Percentiles rank a stretch among this genome's conserved stretches.
phyloP scores from a whole-genome alignment of 2,888 invertebrate species.

The Trichogramma evanescens region DNA sequence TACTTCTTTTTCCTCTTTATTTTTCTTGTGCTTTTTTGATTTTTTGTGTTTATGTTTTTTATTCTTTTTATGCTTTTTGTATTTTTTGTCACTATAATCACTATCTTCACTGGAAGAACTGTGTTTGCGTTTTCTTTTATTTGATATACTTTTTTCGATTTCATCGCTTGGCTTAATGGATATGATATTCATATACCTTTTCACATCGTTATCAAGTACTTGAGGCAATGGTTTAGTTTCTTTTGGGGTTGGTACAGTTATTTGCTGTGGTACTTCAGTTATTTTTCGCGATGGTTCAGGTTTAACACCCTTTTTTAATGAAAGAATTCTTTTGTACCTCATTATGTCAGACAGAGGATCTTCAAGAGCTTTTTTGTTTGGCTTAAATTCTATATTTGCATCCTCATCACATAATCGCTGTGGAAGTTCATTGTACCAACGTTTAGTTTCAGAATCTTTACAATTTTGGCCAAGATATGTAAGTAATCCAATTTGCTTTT shows the following conservation, averaged over 20 bases:
- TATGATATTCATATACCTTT: no score
- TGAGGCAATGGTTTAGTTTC: no score
- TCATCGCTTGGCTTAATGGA: not conserved
- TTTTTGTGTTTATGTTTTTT: conserved; percentile 28
- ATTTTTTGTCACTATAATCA: conserved; percentile 10
- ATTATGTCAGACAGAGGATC: conserved; percentile 73
- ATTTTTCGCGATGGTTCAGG: conserved; percentile 27
- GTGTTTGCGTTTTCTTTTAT: conserved; percentile 9
- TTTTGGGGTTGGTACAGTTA: not conserved
- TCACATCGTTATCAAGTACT: no score
- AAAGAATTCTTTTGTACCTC: conserved; percentile 48
- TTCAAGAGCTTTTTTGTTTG: conserved; percentile 59
- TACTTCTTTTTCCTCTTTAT: conserved; percentile 9
- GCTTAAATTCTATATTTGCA: conserved; percentile 57
- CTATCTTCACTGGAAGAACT: conserved; percentile 13
- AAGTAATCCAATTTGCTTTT: conserved; percentile 93
- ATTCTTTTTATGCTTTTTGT: conserved; percentile 24
- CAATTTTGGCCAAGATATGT: conserved; percentile 93
- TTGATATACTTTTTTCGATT: not conserved
- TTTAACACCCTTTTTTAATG: conserved; percentile 31
- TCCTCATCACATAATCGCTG: conserved; percentile 50
- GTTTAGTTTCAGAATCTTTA: conserved; percentile 76
- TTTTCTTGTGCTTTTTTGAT: conserved; percentile 19
- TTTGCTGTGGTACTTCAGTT: conserved; percentile 9
- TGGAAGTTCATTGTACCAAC: conserved; percentile 81